A percentile compares a stretch with the other conserved stretches of the same genome.
phyloP scores from a whole-genome alignment of 2,113 vertebrate species.

The Scartelaos histophorus region DNA sequence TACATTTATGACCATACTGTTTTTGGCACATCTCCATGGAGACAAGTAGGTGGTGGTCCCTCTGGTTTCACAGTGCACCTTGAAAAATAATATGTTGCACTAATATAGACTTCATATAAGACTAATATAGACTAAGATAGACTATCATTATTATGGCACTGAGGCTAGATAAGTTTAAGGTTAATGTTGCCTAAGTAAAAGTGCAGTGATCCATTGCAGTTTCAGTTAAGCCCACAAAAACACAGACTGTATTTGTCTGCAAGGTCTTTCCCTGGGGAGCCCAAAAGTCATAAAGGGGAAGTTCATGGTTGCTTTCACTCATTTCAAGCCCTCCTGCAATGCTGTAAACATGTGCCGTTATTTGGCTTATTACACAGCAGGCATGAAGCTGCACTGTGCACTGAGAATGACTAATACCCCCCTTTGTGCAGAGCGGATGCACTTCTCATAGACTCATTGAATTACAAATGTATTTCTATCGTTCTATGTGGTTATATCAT shows the following conservation, averaged over 20 bases:
- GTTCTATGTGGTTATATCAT: neutral
- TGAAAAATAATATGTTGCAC: neutral
- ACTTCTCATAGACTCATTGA: constrained; percentile 3
- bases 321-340: constrained; percentile 51
- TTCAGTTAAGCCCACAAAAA: constrained; percentile 46
- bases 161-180: neutral
- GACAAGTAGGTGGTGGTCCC: too few relatives aligned
- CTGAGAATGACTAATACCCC: neutral
- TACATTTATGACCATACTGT: too few relatives aligned
- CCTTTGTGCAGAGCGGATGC: constrained; percentile 29
- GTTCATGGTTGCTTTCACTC: constrained; percentile 41
- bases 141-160: neutral
- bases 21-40: too few relatives aligned
- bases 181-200: constrained; percentile 8
- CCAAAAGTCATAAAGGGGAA: constrained; percentile 42
- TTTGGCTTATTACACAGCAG: constrained; percentile 31
- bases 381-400: constrained; percentile 26
- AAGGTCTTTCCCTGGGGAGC: constrained; percentile 36
- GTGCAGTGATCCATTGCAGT: constrained; percentile 28
- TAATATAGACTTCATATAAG: too few relatives aligned
- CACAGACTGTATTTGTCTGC: constrained; percentile 37
- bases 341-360: constrained; percentile 28
- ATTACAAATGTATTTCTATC: constrained; percentile 3
- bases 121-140: too few relatives aligned
- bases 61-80: too few relatives aligned